Percentiles rank a stretch among this genome's conserved stretches.
phyloP scores from a whole-genome alignment of 2,113 vertebrate species.

The Dolichotis patagonum region DNA sequence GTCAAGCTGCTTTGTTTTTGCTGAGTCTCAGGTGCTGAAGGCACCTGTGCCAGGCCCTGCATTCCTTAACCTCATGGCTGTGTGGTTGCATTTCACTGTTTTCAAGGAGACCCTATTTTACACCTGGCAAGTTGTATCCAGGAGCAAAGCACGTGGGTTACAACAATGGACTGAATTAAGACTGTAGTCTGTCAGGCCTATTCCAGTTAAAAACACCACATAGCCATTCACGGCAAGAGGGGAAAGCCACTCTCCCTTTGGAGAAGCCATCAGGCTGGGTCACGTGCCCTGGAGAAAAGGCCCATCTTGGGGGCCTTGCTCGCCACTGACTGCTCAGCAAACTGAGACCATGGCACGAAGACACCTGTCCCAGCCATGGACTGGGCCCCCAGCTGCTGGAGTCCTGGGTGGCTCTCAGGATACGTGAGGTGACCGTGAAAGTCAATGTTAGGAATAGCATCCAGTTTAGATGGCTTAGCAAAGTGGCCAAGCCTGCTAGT shows the following conservation, averaged over 20 bases:
- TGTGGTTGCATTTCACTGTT: background rate
- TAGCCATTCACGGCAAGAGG: background rate
- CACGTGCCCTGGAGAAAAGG: background rate
- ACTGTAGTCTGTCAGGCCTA: background rate
- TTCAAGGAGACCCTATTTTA: background rate
- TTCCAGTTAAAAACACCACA: background rate
- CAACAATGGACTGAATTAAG: background rate
- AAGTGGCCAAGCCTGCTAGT: background rate
- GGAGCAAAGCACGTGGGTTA: background rate
- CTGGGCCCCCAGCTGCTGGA: background rate
- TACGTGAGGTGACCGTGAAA: slow-evolving; percentile 20
- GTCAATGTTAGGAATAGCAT: background rate
- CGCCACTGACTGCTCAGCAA: background rate
- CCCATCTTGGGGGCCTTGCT: background rate
- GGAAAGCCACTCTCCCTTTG: background rate
- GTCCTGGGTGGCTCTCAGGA: slow-evolving; percentile 10
- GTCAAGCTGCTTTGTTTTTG: background rate
- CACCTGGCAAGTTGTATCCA: background rate
- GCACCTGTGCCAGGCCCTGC: background rate
- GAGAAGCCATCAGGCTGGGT: background rate
- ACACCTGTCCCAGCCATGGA: background rate
- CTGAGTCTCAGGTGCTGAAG: background rate
- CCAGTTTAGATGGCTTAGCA: background rate
- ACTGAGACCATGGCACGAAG: background rate
- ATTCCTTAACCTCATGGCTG: background rate